phyloP scores from a whole-genome alignment of 35 echinoderm and acorn worm genomes.

The Heliocidaris tuberculata region DNA sequence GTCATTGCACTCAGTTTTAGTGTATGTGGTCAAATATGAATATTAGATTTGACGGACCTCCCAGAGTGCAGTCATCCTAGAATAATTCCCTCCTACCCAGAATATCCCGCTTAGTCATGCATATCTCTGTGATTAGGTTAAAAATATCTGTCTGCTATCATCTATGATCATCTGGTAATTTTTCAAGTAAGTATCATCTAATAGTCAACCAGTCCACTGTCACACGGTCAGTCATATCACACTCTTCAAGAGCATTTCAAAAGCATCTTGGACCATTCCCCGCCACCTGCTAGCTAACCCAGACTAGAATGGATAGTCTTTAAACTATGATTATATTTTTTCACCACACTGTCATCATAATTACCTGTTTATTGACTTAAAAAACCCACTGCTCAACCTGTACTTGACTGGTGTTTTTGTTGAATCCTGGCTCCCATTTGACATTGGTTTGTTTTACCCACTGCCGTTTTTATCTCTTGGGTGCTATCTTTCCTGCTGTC shows the following conservation, averaged over 20 bases:
- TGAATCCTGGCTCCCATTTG: too few relatives aligned
- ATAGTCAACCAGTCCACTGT: neutral
- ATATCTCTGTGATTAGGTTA: neutral
- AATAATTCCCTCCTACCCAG: neutral
- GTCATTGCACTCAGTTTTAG: neutral
- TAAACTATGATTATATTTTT: too few relatives aligned
- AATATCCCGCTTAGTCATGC: slow-evolving; percentile 2
- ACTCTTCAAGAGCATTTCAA: neutral
- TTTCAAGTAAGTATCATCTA: neutral
- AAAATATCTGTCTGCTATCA: neutral
- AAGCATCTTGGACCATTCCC: neutral
- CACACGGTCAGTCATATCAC: neutral
- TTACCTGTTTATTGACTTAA: too few relatives aligned
- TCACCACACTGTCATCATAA: too few relatives aligned
- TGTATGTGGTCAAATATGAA: neutral
- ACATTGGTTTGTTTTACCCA: neutral
- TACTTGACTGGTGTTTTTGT: neutral
- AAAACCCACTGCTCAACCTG: neutral
- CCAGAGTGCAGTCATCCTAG: neutral
- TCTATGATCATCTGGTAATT: neutral
- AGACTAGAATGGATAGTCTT: too few relatives aligned
- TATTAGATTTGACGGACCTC: neutral
- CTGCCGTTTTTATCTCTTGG: slow-evolving; percentile 20
- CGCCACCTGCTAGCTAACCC: neutral
- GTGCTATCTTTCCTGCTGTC: slow-evolving; percentile 41